Evolutionary conservation across 2,888 invertebrate species (phyloP), one percentile per base, ranked within the genome.

Genomic region (Drosophila buzzatii): DNA sequence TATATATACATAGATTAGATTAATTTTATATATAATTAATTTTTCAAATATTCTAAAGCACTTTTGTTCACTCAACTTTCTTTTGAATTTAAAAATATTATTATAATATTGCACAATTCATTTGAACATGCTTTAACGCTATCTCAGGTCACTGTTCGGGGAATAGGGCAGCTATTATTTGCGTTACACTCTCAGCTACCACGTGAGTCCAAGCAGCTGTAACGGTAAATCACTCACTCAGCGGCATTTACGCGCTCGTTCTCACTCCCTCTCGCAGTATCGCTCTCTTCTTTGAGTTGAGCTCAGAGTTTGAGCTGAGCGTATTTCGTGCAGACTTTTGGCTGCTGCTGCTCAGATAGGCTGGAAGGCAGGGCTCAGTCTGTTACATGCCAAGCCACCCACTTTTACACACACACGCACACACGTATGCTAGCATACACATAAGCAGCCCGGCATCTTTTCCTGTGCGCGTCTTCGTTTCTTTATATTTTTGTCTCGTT

Each of bases 261-360:
- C 33, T 47, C 6, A 3, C 33, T 20, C 6, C 5, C 33, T 20
- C n/a, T 44, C 18, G 4, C 23, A 16, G 23, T 23, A 23, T 49
- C n/a, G 7, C 37, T 23, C 23, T 33, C 14, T 3, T 10, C 42
- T 37, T 14, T n/a, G 5, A 41, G 53, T 53, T 47, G 62, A 51
- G 60, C n/a, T 39, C 8, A 6, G 16, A 20, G 3, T 35, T 18
- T 55, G 60, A 63, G 62, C n/a, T 81, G 82, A 84, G 87, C 18
- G 41, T n/a, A 12, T 78, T 81, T 89, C 73, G 89, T 86, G 87
- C 89, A 83, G 84, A 89, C 81, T 68, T 76, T 83, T 74, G 23
- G 20, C 10, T 20, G 55, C 53, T 49, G 18, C 59, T 44, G 16
- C 33, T 33, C 33, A 33, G 9, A 33, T 33, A 33, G 10, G 33